These are phyloP conservation scores for Euphydryas editha DNA, from an alignment of 2,888 invertebrate genomes.

Conservation along the genomic window DNA sequence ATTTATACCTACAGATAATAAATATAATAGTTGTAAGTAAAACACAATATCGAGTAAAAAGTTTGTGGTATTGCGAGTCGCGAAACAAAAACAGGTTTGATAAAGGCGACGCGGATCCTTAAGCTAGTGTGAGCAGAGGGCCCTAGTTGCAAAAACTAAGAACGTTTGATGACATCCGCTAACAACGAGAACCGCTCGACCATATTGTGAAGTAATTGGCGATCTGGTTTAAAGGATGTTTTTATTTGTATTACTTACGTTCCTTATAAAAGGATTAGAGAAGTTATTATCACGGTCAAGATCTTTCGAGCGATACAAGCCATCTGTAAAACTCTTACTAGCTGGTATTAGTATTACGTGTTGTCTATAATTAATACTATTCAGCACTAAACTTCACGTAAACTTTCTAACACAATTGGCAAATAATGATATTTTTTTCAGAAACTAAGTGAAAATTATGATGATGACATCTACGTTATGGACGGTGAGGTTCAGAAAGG, in stretches of 20 bases:
- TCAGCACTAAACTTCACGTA: too few species aligned
- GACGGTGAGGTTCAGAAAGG: constrained; percentile 13
- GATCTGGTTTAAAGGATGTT: constrained; percentile 53
- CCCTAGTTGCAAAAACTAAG: constrained; percentile 44
- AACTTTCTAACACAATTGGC: too few species aligned
- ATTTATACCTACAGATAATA: too few species aligned
- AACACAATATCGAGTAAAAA: background rate
- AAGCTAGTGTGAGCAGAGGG: constrained; percentile 27
- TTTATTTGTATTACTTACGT: constrained; percentile 29
- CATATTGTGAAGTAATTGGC: constrained; percentile 54
- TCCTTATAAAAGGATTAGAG: constrained; percentile 37
- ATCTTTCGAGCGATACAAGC: constrained; percentile 9
- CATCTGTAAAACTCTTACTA: constrained; percentile 21
- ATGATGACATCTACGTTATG: constrained; percentile 18
- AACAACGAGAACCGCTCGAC: constrained; percentile 50
- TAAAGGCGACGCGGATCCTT: background rate
- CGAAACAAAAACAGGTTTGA: constrained; percentile 18
- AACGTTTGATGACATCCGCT: constrained; percentile 56
- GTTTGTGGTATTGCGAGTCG: constrained; percentile 1
- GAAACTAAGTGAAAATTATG: background rate
- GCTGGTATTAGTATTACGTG: background rate
- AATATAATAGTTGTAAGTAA: background rate
- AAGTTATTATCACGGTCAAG: constrained; percentile 21
- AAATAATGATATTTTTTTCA: background rate
- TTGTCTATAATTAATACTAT: background rate